phyloP scores from a whole-genome alignment of 2,888 invertebrate genomes.

The Apoda limacodes region DNA sequence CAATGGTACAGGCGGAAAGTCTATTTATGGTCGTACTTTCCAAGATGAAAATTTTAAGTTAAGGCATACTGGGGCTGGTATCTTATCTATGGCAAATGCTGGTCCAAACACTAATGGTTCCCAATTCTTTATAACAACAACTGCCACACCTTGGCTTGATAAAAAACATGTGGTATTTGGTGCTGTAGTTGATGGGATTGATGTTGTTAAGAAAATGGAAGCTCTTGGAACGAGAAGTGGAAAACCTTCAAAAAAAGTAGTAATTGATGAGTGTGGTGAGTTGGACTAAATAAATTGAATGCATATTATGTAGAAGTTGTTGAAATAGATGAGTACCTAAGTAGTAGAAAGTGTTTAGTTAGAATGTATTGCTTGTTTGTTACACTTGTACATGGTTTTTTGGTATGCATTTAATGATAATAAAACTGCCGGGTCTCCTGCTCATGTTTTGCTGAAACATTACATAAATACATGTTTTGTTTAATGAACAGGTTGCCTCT shows the following conservation, averaged over 20 bases:
- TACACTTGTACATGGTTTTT: too few species aligned
- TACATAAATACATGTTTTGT: too few species aligned
- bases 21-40: slow-evolving; percentile 95
- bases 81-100: slow-evolving; percentile 96
- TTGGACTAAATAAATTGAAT: slow-evolving; percentile 67
- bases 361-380: too few species aligned
- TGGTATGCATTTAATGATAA: too few species aligned
- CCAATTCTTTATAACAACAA: slow-evolving; percentile 96
- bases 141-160: slow-evolving; percentile 94
- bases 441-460: too few species aligned
- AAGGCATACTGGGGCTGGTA: slow-evolving; percentile 90
- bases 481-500: too few species aligned
- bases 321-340: too few species aligned
- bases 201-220: slow-evolving; percentile 90
- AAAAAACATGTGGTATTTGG: slow-evolving; percentile 97
- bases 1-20: slow-evolving; percentile 95
- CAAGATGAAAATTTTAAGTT: slow-evolving; percentile 95
- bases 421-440: too few species aligned
- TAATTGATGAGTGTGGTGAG: slow-evolving; percentile 86
- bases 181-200: slow-evolving; percentile 90
- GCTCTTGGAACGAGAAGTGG: slow-evolving; percentile 85
- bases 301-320: slow-evolving; percentile 16
- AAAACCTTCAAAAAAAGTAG: slow-evolving; percentile 85
- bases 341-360: too few species aligned
- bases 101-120: slow-evolving; percentile 97